Percentiles rank a stretch among this genome's conserved stretches.
These are phyloP conservation scores for Agrypnia vestita DNA, from an alignment of 1,140 invertebrate genomes.

Conservation along the genomic window DNA sequence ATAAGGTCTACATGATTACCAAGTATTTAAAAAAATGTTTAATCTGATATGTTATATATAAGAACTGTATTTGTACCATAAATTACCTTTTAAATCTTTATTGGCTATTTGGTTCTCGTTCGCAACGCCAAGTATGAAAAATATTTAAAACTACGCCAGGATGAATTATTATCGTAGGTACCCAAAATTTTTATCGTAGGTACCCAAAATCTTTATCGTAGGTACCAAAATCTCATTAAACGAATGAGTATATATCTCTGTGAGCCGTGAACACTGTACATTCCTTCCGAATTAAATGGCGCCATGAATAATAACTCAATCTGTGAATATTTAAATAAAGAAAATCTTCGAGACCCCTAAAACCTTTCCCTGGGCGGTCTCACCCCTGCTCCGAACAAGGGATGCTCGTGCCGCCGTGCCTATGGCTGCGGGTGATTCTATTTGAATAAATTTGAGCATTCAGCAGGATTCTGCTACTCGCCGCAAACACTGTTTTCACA, in stretches of 20 bases:
- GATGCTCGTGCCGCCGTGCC: neutral
- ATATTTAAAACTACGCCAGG: no score
- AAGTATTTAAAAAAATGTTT: no score
- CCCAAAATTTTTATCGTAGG: no score
- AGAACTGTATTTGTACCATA: no score
- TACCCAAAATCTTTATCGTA: no score
- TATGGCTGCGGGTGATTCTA: conserved; percentile 15
- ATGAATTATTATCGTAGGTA: no score
- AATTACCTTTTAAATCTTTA: no score
- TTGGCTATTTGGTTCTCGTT: no score
- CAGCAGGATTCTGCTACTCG: neutral
- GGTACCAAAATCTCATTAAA: no score
- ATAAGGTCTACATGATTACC: no score
- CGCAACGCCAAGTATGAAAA: no score
- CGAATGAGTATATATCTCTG: neutral
- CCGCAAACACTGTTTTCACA: neutral
- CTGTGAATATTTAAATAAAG: conserved; percentile 43
- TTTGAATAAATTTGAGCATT: conserved; percentile 34
- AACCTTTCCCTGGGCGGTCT: neutral
- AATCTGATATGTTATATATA: no score
- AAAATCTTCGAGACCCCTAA: conserved; percentile 4
- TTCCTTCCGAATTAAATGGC: conserved; percentile 18
- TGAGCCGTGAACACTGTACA: neutral
- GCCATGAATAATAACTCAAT: conserved; percentile 42
- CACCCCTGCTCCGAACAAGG: conserved; percentile 15